Evolutionary conservation across 2,888 invertebrate genomes (phyloP).

Genomic region (Exocentrus adspersus): DNA sequence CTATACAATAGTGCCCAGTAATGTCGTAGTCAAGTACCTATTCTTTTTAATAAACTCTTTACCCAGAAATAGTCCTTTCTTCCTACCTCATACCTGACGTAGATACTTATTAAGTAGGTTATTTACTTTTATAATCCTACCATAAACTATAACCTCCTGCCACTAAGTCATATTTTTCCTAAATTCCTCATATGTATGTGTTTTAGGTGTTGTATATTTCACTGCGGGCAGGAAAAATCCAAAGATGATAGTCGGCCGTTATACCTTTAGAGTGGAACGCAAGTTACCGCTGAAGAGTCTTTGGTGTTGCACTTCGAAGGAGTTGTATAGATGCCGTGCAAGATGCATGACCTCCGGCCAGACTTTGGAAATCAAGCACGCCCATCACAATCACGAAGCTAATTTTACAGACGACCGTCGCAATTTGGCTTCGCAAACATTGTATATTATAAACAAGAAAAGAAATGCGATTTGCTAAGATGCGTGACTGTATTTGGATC

Average conservation of each 20-base stretch:
- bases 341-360: slow-evolving; percentile 22
- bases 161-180: too few species aligned
- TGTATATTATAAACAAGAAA: neutral
- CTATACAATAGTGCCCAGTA: too few species aligned
- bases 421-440: neutral
- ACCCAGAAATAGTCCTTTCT: too few species aligned
- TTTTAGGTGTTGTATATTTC: slow-evolving; percentile 45
- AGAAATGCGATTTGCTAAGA: too few species aligned
- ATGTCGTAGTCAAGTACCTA: too few species aligned
- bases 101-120: too few species aligned
- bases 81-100: too few species aligned
- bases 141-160: too few species aligned
- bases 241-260: slow-evolving; percentile 44
- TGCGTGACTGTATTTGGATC: too few species aligned
- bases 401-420: neutral
- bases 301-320: slow-evolving; percentile 47
- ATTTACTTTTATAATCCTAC: too few species aligned
- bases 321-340: slow-evolving; percentile 34
- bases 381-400: neutral
- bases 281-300: slow-evolving; percentile 36
- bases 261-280: slow-evolving; percentile 43
- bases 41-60: too few species aligned
- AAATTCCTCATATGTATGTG: too few species aligned
- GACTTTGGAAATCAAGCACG: neutral
- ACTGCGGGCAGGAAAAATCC: slow-evolving; percentile 44